Conservation (phyloP, 2,888 invertebrate genomes). For the Corbicula japonica region DNA sequence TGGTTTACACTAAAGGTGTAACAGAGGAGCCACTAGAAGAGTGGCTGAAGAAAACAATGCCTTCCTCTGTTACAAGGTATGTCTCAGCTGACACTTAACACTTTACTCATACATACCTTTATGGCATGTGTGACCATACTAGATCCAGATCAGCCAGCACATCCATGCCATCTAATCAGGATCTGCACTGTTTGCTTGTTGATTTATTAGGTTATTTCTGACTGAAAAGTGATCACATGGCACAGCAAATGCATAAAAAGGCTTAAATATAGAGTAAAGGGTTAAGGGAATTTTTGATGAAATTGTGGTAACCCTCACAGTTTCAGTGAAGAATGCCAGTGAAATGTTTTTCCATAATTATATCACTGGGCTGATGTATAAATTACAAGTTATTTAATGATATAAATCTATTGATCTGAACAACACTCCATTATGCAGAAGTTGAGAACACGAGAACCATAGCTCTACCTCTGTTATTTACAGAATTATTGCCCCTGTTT, state of each 20-base stretch:
- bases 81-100: not conserved
- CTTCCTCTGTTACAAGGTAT: slow-evolving; percentile 47
- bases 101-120: not conserved
- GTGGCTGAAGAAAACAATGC: slow-evolving; percentile 52
- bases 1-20: slow-evolving; percentile 29
- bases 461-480: too few species aligned
- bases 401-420: too few species aligned
- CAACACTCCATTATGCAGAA: too few species aligned
- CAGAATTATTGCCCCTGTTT: too few species aligned
- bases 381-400: too few species aligned
- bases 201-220: slow-evolving; percentile 48
- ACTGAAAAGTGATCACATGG: slow-evolving; percentile 43
- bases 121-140: not conserved
- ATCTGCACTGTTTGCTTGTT: slow-evolving; percentile 35
- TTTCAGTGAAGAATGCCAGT: too few species aligned
- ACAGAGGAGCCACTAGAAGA: slow-evolving; percentile 46
- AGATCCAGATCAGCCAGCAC: not conserved
- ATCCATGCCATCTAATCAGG: not conserved
- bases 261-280: slow-evolving; percentile 40
- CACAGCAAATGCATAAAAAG: slow-evolving; percentile 54
- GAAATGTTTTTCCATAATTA: too few species aligned
- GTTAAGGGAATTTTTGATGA: too few species aligned
- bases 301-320: too few species aligned
- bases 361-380: too few species aligned
- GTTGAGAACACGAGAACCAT: too few species aligned